Evolutionary conservation across 2,113 vertebrate genomes (phyloP), one percentile per base, ranked within the genome.

Genomic region (Albula glossodonta): DNA sequence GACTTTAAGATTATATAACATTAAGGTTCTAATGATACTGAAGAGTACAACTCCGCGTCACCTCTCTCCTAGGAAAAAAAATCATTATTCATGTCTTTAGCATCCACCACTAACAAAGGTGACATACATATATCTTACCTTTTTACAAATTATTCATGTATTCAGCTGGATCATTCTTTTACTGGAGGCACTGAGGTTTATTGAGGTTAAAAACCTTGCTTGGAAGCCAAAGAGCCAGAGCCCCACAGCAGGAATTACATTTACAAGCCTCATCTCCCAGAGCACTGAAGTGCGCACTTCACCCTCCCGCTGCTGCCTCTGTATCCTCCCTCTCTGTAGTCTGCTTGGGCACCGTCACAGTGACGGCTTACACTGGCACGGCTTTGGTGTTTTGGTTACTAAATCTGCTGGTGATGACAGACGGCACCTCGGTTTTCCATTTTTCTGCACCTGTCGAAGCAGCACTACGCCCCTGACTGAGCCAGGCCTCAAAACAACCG

Each of bases 261-360:
- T n/a, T n/a, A 70, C 63, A 22, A n/a, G 63, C 31, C 22, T 17
- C 70, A 74, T 9, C n/a, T 56, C 53, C 53, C 53, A 9, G 53
- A 56, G 7, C 53, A 7, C 53, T 56, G 2, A 12, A 56, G 53
- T 56, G 31, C 31, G 31, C 31, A 56, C 12, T 12, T 53, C 13
- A 51, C 8, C 63, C 22, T 1, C 31, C 31, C 1, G 31, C 31
- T 41, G 31, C 31, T 41, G 31, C 50, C 4, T 31, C 50, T 84
- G 22, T 49, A 4, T n/a, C 5, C 3, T 25, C 9, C 70, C 51
- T 15, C 41, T 5, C 60, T n/a, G 25, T 63, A 87, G 97, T 97
- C 96, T 97, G 97, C 90, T 98, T 97, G 84, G 97, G 97, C 88
- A 98, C 96, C 96, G 97, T 97, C 97, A 98, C 97, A n/a, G 97